These are phyloP conservation scores for Alentia gelatinosa DNA, from an alignment of 2,888 invertebrate species.

Conservation along the genomic window DNA sequence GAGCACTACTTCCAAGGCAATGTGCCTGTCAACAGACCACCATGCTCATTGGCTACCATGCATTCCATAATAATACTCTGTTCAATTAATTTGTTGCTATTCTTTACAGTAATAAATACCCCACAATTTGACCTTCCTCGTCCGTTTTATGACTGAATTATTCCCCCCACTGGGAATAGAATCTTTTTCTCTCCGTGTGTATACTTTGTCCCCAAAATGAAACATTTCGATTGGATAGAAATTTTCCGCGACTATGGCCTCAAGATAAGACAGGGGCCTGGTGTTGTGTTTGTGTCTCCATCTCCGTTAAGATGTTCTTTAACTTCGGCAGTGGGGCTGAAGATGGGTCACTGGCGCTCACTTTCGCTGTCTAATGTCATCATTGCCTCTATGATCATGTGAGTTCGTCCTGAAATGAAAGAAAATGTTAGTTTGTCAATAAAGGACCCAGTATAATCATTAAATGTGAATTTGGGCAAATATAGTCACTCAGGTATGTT, in stretches of 20 bases:
- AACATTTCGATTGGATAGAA: neutral
- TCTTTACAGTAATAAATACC: neutral
- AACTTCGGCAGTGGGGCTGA: neutral
- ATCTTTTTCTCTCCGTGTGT: too few species aligned
- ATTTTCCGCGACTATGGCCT: neutral
- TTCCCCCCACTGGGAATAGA: too few species aligned
- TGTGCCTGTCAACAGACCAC: neutral
- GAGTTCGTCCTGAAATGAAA: slow-evolving; percentile 59
- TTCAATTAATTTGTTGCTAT: neutral
- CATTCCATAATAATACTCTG: neutral
- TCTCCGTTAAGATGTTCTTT: neutral
- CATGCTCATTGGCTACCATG: neutral
- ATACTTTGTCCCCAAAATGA: neutral
- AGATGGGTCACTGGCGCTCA: slow-evolving; percentile 43
- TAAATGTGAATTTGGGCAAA: too few species aligned
- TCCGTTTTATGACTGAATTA: too few species aligned
- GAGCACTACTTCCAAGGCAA: neutral
- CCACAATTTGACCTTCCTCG: too few species aligned
- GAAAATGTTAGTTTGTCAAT: too few species aligned
- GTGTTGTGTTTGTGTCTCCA: neutral
- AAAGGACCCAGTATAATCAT: too few species aligned
- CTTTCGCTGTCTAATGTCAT: slow-evolving; percentile 60
- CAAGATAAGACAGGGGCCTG: neutral
- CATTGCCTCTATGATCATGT: slow-evolving; percentile 58
- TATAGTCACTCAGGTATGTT: too few species aligned